A percentile compares a stretch with the other conserved stretches of the same genome.
These are phyloP conservation scores for Chaetophractus vellerosus DNA, from an alignment of 2,797 vertebrate species.

Conservation along the genomic window DNA sequence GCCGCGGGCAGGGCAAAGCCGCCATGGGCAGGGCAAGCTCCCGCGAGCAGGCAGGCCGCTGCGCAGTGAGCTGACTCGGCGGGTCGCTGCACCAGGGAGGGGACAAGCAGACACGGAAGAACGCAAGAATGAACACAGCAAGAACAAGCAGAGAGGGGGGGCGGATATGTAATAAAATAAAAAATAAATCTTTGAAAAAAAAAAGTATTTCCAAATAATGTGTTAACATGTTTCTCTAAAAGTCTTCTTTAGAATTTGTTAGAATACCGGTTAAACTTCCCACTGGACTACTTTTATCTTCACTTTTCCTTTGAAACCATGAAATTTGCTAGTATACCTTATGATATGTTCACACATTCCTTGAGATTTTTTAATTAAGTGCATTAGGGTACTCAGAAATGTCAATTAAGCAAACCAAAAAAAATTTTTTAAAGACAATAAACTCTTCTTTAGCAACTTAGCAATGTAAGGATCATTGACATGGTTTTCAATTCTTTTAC, in stretches of 20 bases:
- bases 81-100: no score
- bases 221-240: conserved; percentile 27
- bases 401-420: not conserved
- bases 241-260: not conserved
- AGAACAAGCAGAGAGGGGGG: no score
- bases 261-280: not conserved
- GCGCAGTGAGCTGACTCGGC: no score
- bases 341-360: conserved; percentile 49
- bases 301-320: conserved; percentile 37
- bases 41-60: no score
- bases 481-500: not conserved
- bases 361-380: conserved; percentile 39
- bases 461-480: not conserved
- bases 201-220: conserved; percentile 43
- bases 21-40: no score
- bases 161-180: no score
- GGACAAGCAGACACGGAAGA: no score
- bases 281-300: not conserved
- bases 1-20: no score
- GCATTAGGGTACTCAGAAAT: conserved; percentile 42
- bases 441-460: conserved; percentile 1
- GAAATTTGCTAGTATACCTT: not conserved
- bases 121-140: no score
- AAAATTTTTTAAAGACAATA: conserved; percentile 39
- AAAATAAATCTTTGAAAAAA: no score